Evolutionary conservation across 2,113 vertebrate genomes (phyloP).

Genomic region (Hippocampus comes): DNA sequence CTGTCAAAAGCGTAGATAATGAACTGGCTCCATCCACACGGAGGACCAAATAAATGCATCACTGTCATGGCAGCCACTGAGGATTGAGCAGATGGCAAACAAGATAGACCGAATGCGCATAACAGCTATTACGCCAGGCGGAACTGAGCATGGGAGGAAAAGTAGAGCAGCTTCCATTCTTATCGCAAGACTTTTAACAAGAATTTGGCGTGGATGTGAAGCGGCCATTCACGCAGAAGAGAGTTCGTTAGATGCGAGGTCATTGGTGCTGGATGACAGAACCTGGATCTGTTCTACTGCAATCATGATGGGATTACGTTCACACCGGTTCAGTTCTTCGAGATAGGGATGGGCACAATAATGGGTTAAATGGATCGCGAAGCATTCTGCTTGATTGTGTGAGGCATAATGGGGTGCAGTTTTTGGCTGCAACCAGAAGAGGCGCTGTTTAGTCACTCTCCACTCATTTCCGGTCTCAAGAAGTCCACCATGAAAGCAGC

Average conservation of each 20-base stretch:
- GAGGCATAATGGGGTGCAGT: too few species aligned
- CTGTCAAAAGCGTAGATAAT: conserved; percentile 32
- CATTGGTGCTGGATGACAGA: background rate
- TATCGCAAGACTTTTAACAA: background rate
- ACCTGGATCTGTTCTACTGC: background rate
- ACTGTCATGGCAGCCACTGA: conserved; percentile 6
- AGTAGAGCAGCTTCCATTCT: background rate
- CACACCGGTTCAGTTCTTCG: too few species aligned
- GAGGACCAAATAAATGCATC: conserved; percentile 31
- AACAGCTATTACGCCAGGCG: background rate
- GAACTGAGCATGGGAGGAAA: background rate
- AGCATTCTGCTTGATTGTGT: background rate
- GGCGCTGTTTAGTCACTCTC: too few species aligned
- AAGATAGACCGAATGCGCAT: conserved; percentile 16
- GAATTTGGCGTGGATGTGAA: background rate
- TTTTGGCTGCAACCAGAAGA: too few species aligned
- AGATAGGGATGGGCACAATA: too few species aligned
- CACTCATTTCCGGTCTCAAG: too few species aligned
- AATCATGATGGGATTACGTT: background rate
- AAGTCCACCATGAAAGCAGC: too few species aligned
- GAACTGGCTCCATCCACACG: conserved; percentile 8
- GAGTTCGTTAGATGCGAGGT: background rate
- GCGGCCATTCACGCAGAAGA: background rate
- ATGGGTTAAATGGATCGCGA: background rate
- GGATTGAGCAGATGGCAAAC: conserved; percentile 32